Conservation (phyloP, 1,140 invertebrate species). For the Tetragnatha versicolor region DNA sequence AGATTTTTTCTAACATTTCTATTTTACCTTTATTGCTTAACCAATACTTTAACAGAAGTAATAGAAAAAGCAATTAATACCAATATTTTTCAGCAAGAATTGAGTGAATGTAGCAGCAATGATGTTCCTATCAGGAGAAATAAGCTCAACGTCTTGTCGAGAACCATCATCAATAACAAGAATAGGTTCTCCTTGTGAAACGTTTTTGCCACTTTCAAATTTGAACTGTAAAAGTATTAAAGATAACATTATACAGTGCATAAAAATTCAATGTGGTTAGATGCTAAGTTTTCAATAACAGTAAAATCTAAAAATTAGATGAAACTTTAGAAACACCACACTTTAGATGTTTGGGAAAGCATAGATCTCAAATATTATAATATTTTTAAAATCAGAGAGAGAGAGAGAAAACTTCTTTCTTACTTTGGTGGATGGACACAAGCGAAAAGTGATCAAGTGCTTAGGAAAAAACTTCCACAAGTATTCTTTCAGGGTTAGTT, state of each 20-base stretch:
- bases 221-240: slow-evolving; percentile 62
- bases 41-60: not conserved
- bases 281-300: not conserved
- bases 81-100: slow-evolving; percentile 93
- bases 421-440: slow-evolving; percentile 91
- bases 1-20: not conserved
- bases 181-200: slow-evolving; percentile 66
- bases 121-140: slow-evolving; percentile 83
- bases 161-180: slow-evolving; percentile 89
- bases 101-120: slow-evolving; percentile 92
- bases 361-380: not conserved
- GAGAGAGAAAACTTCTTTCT: no score
- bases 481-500: slow-evolving; percentile 90
- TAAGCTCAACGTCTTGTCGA: slow-evolving; percentile 82
- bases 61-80: slow-evolving; percentile 60
- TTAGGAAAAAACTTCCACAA: slow-evolving; percentile 91
- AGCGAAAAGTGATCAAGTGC: slow-evolving; percentile 86
- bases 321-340: no score
- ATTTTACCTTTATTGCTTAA: not conserved
- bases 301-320: not conserved
- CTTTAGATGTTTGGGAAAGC: not conserved
- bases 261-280: not conserved
- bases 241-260: slow-evolving; percentile 20
- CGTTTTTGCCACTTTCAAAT: slow-evolving; percentile 63
- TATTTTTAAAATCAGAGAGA: not conserved